Evolutionary conservation across 2,888 invertebrate genomes (phyloP).

Genomic region (Lottia scabra): DNA sequence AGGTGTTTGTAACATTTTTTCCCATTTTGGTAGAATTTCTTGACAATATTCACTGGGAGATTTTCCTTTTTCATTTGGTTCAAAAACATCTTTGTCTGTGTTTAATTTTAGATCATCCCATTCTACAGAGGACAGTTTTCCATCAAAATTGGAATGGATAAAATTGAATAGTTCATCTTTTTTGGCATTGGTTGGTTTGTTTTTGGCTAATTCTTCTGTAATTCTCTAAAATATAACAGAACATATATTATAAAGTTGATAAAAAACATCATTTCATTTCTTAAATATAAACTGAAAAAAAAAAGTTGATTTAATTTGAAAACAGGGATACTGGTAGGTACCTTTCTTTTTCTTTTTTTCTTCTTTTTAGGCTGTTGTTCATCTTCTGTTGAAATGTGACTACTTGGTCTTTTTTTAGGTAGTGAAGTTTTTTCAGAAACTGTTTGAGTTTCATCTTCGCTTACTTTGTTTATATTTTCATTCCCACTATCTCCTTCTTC

Average conservation of each 20-base stretch:
- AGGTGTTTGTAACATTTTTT: conserved; percentile 37
- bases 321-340: conserved; percentile 9
- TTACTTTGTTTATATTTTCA: not conserved
- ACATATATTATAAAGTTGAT: too few relatives aligned
- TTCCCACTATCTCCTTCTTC: not conserved
- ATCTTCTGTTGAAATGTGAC: not conserved
- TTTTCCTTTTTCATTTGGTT: conserved; percentile 29
- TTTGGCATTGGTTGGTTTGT: conserved; percentile 24
- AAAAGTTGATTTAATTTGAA: too few relatives aligned
- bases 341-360: conserved; percentile 28
- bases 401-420: not conserved
- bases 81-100: conserved; percentile 39
- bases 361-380: conserved; percentile 13
- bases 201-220: conserved; percentile 17
- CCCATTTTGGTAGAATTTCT: conserved; percentile 55
- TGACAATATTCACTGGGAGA: conserved; percentile 43
- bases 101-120: conserved; percentile 45
- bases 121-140: conserved; percentile 46
- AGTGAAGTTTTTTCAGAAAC: not conserved
- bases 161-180: conserved; percentile 34
- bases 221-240: conserved; percentile 2
- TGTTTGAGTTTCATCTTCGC: not conserved
- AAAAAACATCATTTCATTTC: too few relatives aligned
- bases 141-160: conserved; percentile 41
- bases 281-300: too few relatives aligned